Percentiles rank a stretch among this genome's conserved stretches.
Conservation (phyloP, 2,113 vertebrate genomes). For the Raja brachyura region DNA sequence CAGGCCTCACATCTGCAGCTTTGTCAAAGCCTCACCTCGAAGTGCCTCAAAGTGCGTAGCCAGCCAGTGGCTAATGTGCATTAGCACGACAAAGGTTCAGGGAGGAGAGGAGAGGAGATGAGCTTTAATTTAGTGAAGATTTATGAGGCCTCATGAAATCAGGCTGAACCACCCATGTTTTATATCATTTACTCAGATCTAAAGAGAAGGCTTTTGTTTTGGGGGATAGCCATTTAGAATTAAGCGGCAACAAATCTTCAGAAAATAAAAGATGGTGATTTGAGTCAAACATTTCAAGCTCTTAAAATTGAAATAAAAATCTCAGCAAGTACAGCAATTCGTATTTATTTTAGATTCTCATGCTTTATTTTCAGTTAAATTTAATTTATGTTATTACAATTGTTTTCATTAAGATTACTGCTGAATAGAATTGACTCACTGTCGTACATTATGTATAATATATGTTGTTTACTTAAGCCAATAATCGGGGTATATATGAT, state of each 20-base stretch:
- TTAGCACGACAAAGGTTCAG: constrained; percentile 66
- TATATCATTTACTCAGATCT: constrained; percentile 60
- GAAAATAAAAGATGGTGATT: constrained; percentile 40
- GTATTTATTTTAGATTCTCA: constrained; percentile 13
- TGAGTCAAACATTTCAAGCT: constrained; percentile 43
- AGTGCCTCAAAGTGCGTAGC: constrained; percentile 63
- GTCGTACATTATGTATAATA: not conserved
- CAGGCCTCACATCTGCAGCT: constrained; percentile 63
- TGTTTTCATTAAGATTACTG: not conserved
- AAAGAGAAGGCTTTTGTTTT: constrained; percentile 54
- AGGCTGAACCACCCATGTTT: constrained; percentile 58
- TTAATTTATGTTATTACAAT: not conserved
- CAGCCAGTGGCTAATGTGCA: constrained; percentile 62
- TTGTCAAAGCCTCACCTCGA: constrained; percentile 60
- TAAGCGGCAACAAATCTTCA: constrained; percentile 59
- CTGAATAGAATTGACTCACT: not conserved
- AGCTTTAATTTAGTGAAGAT: constrained; percentile 68
- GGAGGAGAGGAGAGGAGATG: constrained; percentile 54
- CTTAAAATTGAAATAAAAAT: constrained; percentile 44
- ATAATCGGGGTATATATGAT: not conserved
- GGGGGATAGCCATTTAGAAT: constrained; percentile 56
- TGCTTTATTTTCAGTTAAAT: constrained; percentile 40
- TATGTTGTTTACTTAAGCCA: not conserved
- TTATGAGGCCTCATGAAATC: constrained; percentile 64
- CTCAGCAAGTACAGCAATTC: constrained; percentile 49